Base-by-base conservation (phyloP, 2,113 vertebrate species). In the Pteropus alecto region DNA sequence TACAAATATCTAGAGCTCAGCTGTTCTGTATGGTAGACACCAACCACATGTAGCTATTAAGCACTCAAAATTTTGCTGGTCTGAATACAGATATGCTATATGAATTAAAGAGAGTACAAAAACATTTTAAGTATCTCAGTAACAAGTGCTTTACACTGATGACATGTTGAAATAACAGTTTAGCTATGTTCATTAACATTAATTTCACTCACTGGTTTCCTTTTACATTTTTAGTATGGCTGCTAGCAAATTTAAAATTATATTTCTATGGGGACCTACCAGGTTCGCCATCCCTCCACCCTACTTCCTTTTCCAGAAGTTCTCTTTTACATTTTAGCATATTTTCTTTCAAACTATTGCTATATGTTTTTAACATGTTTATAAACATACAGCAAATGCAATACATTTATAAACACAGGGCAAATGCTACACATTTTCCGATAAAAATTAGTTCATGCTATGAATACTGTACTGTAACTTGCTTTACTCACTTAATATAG, bases 301-400 rank as follows among this genome's bases (percentile, higher is more conserved):
- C 43, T 76, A 28, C 56, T 67, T 79, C 7, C 35, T 94, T 87
- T 48, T 41, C 68, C 28, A 67, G 30, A 96, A 95, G 9, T 94
- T 89, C 38, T 81, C 28, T 78, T 46, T 46, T 68, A 83, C n/a
- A 78, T 65, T 70, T 73, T 73, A 87, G 30, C 41, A 63, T 73
- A 73, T 90, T 94, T 97, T 95, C 86, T 71, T 93, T 74, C 63
- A 90, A 35, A 83, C 18, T 93, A 90, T 48, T 93, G 35, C 21
- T 70, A 56, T 67, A 81, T 68, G 65, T 46, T 87, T 97, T 90
- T 41, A 89, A 94, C 58, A 54, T 35, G 67, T 92, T 95, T 87
- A 94, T 28, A 95, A 95, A 90, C 48, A 92, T 77, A 92, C 0
- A 86, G 30, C 54, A 93, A 96, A 90, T 71, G 35, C 46, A 81